A percentile compares a stretch with the other conserved stretches of the same genome.
phyloP scores from a whole-genome alignment of 1,140 invertebrate species.

The Halesus radiatus region DNA sequence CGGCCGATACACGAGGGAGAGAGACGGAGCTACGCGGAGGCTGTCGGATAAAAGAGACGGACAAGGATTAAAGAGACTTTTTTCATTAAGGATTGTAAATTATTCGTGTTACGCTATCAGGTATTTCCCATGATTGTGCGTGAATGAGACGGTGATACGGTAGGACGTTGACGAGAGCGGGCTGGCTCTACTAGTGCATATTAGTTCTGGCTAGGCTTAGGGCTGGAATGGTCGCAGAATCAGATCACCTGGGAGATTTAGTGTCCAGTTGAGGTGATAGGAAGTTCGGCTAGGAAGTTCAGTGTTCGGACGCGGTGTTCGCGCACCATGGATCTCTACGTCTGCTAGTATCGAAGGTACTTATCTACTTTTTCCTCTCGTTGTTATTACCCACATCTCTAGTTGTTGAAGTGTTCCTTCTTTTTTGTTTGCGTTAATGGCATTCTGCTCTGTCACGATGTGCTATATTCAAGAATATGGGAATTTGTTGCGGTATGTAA shows the following conservation, averaged over 20 bases:
- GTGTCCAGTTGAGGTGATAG: slow-evolving; percentile 8
- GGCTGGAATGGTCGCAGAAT: slow-evolving; percentile 52
- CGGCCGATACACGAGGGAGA: slow-evolving; percentile 16
- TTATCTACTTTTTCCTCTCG: not conserved
- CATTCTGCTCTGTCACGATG: too few relatives aligned
- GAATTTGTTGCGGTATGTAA: too few relatives aligned
- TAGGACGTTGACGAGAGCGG: slow-evolving; percentile 35
- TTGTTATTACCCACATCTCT: not conserved
- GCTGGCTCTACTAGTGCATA: slow-evolving; percentile 26
- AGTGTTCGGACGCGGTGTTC: slow-evolving; percentile 13
- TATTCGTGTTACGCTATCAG: slow-evolving; percentile 57
- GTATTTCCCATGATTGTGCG: slow-evolving; percentile 58
- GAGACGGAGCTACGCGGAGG: slow-evolving; percentile 35
- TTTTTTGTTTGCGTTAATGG: too few relatives aligned
- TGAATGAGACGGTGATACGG: slow-evolving; percentile 53
- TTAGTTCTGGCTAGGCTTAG: slow-evolving; percentile 53
- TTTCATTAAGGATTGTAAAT: slow-evolving; percentile 52
- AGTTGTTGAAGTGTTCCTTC: not conserved
- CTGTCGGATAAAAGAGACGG: slow-evolving; percentile 39
- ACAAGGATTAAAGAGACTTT: slow-evolving; percentile 45
- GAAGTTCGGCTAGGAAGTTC: slow-evolving; percentile 13
- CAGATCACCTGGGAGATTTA: slow-evolving; percentile 33
- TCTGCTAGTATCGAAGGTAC: slow-evolving; percentile 44
- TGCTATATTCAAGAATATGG: too few relatives aligned
- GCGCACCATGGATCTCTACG: slow-evolving; percentile 39